phyloP scores from a whole-genome alignment of 2,797 vertebrate species.

The Picus viridis region DNA sequence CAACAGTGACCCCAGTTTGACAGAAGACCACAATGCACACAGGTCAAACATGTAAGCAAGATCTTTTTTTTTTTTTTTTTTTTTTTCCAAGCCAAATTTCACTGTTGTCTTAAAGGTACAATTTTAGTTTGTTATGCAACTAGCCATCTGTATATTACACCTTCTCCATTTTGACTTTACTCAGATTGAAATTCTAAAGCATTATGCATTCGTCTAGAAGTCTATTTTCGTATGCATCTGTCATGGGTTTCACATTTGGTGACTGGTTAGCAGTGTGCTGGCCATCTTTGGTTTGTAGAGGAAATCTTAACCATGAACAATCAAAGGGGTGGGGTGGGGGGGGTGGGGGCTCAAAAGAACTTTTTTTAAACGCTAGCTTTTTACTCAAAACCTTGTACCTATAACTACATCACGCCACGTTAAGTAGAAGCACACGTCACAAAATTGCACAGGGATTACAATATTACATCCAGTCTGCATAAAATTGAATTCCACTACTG shows the following conservation, averaged over 20 bases:
- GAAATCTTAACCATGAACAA: conserved; percentile 82
- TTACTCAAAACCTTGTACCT: conserved; percentile 82
- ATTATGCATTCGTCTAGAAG: conserved; percentile 64
- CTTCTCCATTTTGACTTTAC: conserved; percentile 89
- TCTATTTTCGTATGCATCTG: conserved; percentile 72
- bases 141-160: conserved; percentile 80
- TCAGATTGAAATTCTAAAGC: conserved; percentile 76
- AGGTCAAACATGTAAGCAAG: conserved; percentile 78
- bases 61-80: not conserved
- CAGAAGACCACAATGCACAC: conserved; percentile 78
- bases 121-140: conserved; percentile 80
- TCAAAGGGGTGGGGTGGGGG: conserved; percentile 63
- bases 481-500: conserved; percentile 87
- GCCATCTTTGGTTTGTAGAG: conserved; percentile 86
- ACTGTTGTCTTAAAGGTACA: conserved; percentile 80
- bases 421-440: conserved; percentile 92
- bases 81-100: conserved; percentile 72
- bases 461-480: conserved; percentile 91
- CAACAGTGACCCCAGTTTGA: conserved; percentile 83
- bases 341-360: conserved; percentile 74
- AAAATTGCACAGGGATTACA: conserved; percentile 93
- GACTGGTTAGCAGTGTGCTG: conserved; percentile 87
- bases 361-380: conserved; percentile 70
- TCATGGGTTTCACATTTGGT: conserved; percentile 81
- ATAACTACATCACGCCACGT: conserved; percentile 87